Evolutionary conservation across 2,797 vertebrate genomes (phyloP).

Genomic region (Falco peregrinus): DNA sequence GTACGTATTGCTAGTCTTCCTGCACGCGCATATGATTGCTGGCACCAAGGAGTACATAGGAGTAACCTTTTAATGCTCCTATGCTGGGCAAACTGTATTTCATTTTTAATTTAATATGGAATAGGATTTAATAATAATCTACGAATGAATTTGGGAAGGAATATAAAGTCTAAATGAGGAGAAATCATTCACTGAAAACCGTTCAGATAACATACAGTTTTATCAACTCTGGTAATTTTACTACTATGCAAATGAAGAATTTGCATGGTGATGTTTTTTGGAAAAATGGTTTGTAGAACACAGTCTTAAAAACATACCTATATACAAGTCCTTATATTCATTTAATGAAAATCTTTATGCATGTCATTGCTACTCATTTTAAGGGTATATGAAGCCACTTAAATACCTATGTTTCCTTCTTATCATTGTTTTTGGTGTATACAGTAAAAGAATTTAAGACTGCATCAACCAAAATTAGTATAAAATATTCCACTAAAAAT

Average conservation of each 20-base stretch:
- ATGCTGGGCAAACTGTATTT: neutral
- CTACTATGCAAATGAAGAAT: conserved; percentile 18
- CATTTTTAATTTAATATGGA: conserved; percentile 47
- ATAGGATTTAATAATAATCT: conserved; percentile 33
- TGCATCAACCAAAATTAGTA: neutral
- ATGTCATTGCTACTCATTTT: neutral
- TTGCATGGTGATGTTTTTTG: neutral
- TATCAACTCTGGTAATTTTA: conserved; percentile 40
- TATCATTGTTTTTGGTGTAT: neutral
- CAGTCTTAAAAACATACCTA: neutral
- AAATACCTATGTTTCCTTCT: neutral
- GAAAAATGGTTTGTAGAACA: neutral
- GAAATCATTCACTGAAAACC: conserved; percentile 10
- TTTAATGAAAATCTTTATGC: neutral
- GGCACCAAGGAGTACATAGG: neutral
- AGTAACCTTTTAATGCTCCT: conserved; percentile 32
- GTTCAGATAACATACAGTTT: neutral
- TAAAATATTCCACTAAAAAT: conserved; percentile 31
- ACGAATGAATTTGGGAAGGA: conserved; percentile 26
- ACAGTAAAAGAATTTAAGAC: conserved; percentile 27
- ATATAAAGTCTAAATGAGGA: conserved; percentile 26
- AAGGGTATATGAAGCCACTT: neutral
- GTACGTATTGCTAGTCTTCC: neutral
- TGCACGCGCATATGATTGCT: neutral
- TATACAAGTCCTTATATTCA: neutral